These are phyloP conservation scores for Globodera ellingtonae DNA, from an alignment of 1,140 invertebrate species.

Conservation along the genomic window DNA sequence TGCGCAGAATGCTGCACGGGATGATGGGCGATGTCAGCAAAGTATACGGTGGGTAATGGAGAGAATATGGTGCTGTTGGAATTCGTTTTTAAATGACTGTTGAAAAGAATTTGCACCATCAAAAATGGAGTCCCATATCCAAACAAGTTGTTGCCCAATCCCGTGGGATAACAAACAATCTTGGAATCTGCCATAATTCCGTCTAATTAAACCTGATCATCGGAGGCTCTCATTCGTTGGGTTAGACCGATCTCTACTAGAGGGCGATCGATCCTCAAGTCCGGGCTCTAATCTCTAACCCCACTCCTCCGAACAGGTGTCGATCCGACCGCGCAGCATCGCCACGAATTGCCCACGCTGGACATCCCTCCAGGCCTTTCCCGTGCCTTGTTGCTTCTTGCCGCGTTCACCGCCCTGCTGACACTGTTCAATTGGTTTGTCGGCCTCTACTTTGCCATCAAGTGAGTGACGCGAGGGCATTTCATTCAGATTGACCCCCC, in stretches of 20 bases:
- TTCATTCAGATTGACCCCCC: too few relatives aligned
- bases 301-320: not conserved
- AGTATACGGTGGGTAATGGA: slow-evolving; percentile 47
- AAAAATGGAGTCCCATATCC: too few relatives aligned
- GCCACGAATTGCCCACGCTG: slow-evolving; percentile 32
- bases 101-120: too few relatives aligned
- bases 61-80: too few relatives aligned
- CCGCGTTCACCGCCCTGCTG: slow-evolving; percentile 31
- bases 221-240: too few relatives aligned
- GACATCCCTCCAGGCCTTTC: slow-evolving; percentile 20
- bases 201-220: not conserved
- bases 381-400: slow-evolving; percentile 21
- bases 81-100: too few relatives aligned
- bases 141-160: too few relatives aligned
- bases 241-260: too few relatives aligned
- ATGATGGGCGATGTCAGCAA: slow-evolving; percentile 62
- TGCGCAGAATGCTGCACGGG: slow-evolving; percentile 55
- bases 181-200: too few relatives aligned
- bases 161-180: too few relatives aligned
- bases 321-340: slow-evolving; percentile 20
- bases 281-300: not conserved
- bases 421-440: slow-evolving; percentile 53
- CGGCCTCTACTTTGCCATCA: slow-evolving; percentile 62
- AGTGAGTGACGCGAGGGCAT: slow-evolving; percentile 28
- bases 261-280: too few relatives aligned